A percentile compares a stretch with the other conserved stretches of the same genome.
Conservation (phyloP, 2,888 invertebrate species). For the Rosalia funebris region DNA sequence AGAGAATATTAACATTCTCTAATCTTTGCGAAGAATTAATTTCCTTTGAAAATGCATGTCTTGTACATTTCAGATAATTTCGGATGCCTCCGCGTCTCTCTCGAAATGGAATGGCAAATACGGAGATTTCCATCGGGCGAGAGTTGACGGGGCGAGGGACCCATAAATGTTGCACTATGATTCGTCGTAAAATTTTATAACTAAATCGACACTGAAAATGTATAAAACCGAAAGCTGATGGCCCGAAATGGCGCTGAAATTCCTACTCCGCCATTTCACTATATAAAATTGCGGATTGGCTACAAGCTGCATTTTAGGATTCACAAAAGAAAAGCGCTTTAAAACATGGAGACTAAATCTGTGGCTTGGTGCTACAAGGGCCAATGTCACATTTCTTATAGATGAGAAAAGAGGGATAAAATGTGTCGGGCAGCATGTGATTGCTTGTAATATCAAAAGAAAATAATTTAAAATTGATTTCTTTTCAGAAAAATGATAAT, state of each 20-base stretch:
- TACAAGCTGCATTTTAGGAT: no score
- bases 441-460: no score
- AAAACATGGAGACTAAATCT: no score
- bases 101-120: slow-evolving; percentile 37
- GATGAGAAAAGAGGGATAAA: no score
- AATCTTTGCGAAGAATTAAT: slow-evolving; percentile 50
- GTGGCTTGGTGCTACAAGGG: no score
- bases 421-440: no score
- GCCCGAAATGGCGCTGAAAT: slow-evolving; percentile 5
- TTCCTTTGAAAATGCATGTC: slow-evolving; percentile 49
- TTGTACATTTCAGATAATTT: slow-evolving; percentile 42
- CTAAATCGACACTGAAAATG: slow-evolving; percentile 14
- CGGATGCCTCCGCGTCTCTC: slow-evolving; percentile 36
- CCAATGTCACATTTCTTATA: no score
- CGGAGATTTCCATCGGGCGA: slow-evolving; percentile 19
- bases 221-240: slow-evolving; percentile 14
- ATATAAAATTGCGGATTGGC: neutral
- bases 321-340: no score
- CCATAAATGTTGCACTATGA: slow-evolving; percentile 30
- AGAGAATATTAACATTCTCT: slow-evolving; percentile 50
- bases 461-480: no score
- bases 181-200: slow-evolving; percentile 24
- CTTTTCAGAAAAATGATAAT: no score
- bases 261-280: neutral
- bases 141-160: slow-evolving; percentile 4